A percentile compares a stretch with the other conserved stretches of the same genome.
These are phyloP conservation scores for Bombus huntii DNA, from an alignment of 1,140 invertebrate species.

Conservation along the genomic window DNA sequence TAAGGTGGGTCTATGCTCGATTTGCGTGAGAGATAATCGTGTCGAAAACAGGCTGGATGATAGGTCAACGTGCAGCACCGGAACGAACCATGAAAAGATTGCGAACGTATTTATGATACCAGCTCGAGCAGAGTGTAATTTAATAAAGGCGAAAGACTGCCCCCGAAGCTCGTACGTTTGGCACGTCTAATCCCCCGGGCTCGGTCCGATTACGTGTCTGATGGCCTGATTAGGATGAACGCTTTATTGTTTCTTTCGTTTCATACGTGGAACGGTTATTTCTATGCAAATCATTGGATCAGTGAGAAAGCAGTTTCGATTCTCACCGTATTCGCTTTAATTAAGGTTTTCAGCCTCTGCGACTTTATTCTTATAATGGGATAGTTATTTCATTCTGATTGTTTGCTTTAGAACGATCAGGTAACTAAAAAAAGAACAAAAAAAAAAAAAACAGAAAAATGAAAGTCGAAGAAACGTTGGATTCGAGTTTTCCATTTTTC, in stretches of 20 bases:
- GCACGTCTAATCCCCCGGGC: neutral
- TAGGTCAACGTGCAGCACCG: slow-evolving; percentile 34
- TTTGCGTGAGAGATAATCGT: slow-evolving; percentile 64
- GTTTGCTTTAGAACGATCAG: neutral
- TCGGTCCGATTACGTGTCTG: neutral
- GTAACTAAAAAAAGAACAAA: neutral
- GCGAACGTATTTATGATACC: slow-evolving; percentile 31
- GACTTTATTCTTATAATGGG: neutral
- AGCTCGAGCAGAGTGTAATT: slow-evolving; percentile 18
- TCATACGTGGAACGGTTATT: neutral
- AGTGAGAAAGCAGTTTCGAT: neutral
- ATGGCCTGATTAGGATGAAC: neutral
- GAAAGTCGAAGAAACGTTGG: neutral
- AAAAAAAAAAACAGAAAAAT: neutral
- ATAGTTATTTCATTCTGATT: neutral
- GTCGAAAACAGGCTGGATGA: slow-evolving; percentile 55
- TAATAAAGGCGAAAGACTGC: slow-evolving; percentile 8
- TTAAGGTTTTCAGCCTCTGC: slow-evolving; percentile 6
- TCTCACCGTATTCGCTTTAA: neutral
- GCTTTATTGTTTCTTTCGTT: slow-evolving; percentile 5
- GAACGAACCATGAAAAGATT: slow-evolving; percentile 56
- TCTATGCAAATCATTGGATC: slow-evolving; percentile 33
- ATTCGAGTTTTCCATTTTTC: neutral
- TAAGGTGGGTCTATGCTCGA: slow-evolving; percentile 58
- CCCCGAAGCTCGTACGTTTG: neutral